Conservation (phyloP, 2,113 vertebrate genomes). For the Syngnathus typhle region DNA sequence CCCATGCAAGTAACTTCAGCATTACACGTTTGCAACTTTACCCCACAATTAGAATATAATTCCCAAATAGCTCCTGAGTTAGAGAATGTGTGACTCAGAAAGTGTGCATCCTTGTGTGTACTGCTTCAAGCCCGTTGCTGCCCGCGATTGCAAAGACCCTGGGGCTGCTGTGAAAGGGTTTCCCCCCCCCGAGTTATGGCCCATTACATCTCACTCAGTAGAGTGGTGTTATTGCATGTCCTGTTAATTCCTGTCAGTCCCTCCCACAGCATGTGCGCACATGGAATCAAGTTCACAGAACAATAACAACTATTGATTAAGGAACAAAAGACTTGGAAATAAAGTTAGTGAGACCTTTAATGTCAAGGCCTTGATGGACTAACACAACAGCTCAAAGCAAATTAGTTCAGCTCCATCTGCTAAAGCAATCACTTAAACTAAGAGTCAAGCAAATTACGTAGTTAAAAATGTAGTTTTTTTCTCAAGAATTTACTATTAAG, state of each 20-base stretch:
- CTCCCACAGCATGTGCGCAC: conserved; percentile 35
- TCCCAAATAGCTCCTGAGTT: conserved; percentile 27
- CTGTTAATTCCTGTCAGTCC: conserved; percentile 49
- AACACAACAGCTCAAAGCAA: conserved; percentile 3
- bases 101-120: background rate
- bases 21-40: conserved; percentile 15
- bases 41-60: conserved; percentile 31
- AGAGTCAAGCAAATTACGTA: background rate
- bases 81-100: conserved; percentile 10
- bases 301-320: conserved; percentile 1
- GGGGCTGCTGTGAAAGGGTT: conserved; percentile 33
- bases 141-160: background rate
- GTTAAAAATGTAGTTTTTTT: no score
- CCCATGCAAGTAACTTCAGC: conserved; percentile 36
- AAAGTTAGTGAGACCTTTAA: conserved; percentile 15
- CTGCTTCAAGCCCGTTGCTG: background rate
- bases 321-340: conserved; percentile 44
- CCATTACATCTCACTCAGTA: conserved; percentile 5
- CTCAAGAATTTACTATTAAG: no score
- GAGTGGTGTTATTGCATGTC: conserved; percentile 54
- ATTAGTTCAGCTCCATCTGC: background rate
- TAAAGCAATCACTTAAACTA: background rate
- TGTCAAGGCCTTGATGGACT: background rate
- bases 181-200: conserved; percentile 20
- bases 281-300: conserved; percentile 47